Evolutionary conservation across 2,888 invertebrate genomes (phyloP).

Genomic region (Tenthredo distinguenda): DNA sequence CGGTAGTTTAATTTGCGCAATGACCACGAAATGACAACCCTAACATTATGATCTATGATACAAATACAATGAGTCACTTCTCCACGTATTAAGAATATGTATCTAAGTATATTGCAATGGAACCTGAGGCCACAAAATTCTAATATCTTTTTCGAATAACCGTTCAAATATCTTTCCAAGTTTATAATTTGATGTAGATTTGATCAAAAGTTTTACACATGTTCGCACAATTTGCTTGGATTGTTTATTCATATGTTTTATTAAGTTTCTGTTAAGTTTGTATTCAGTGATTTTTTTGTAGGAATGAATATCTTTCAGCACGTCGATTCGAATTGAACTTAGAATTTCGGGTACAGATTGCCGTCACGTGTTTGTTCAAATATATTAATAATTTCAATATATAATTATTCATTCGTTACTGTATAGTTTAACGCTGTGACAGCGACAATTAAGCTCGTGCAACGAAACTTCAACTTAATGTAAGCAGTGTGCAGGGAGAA

Average conservation of each 20-base stretch:
- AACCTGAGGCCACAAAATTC: conserved; percentile 39
- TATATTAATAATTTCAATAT: conserved; percentile 61
- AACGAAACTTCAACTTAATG: conserved; percentile 64
- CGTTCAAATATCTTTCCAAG: neutral
- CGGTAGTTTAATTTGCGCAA: conserved; percentile 65
- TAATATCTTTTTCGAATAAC: conserved; percentile 3
- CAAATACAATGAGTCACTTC: conserved; percentile 70
- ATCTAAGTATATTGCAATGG: conserved; percentile 64
- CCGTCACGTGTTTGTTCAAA: conserved; percentile 59
- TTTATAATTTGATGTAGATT: neutral
- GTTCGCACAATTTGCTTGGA: neutral
- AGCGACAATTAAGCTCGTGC: conserved; percentile 67
- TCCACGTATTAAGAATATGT: conserved; percentile 75
- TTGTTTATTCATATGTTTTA: neutral
- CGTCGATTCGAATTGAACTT: neutral
- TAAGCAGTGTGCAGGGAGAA: conserved; percentile 60
- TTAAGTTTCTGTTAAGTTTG: neutral
- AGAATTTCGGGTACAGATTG: conserved; percentile 59
- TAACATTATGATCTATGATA: conserved; percentile 70
- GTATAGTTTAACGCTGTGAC: conserved; percentile 62
- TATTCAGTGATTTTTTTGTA: neutral
- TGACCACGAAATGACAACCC: conserved; percentile 69
- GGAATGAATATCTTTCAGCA: neutral
- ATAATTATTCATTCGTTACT: conserved; percentile 60
- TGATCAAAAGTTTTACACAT: neutral